Evolutionary conservation across 2,797 vertebrate genomes (phyloP), one percentile per base, ranked within the genome.

Genomic region (Lacerta viridis): DNA sequence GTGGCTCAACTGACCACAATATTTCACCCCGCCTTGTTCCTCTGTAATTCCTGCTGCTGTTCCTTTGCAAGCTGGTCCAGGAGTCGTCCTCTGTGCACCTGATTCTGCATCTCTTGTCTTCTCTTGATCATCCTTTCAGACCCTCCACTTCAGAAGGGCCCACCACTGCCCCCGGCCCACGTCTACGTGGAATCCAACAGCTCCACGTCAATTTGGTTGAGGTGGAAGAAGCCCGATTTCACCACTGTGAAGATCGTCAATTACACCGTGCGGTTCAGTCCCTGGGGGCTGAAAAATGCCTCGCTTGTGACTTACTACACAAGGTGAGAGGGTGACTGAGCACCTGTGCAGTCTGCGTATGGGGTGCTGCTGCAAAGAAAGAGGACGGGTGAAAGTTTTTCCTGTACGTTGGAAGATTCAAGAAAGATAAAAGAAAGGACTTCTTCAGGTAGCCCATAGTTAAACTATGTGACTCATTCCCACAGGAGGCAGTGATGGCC

Each of bases 201-300:
- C 93, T 99, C 99, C 80, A 98, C 98, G 0, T 98, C 99, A 87
- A 98, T 99, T 93, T 98, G 98, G 98, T 97, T 99, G 78, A 97
- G 97, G 85, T 99, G 99, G 99, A 98, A 99, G 94, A 99, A 98
- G 86, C 99, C 99, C 0, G 97, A 98, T 33, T 99, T 99, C 95
- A 99, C 97, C 93, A 98, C 97, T 0, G 97, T 98, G 64, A 98
- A 98, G 92, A 98, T 99, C 71, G 98, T 98, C 94, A 98, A 98
- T 97, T 99, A 99, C 95, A 99, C 98, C 0, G 98, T 99, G 85
- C 98, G 99, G 93, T 99, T 98, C 97, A 98, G 98, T 95, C 99
- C 98, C 0, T 98, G 97, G 79, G 98, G 98, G 83, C 97, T 98
- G 90, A 98, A 98, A 93, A 99, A 99, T 0, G 98, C 98, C 92